Conservation (phyloP, 2,888 invertebrate genomes). For the Choristoneura rosaceana region DNA sequence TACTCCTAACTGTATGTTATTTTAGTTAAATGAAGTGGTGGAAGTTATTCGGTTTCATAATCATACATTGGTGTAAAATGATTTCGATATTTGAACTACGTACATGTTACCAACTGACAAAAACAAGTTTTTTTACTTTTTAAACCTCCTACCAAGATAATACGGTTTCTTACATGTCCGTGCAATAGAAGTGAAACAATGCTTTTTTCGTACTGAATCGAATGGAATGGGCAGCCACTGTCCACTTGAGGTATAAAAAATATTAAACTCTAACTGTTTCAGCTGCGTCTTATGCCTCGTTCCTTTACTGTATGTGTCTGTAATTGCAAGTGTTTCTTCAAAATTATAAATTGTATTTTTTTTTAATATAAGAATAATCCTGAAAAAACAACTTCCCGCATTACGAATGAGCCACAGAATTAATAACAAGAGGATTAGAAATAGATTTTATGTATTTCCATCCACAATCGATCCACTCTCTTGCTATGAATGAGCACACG, state of each 20-base stretch:
- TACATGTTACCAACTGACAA: neutral
- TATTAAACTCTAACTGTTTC: neutral
- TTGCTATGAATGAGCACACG: no score
- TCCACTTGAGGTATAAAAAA: neutral
- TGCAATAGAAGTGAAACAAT: neutral
- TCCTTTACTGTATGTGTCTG: neutral
- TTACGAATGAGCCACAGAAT: no score
- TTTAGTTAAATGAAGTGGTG: no score
- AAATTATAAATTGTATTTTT: neutral
- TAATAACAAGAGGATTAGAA: no score
- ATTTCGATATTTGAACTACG: neutral
- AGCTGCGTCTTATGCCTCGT: neutral
- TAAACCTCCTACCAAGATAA: neutral
- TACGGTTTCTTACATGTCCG: neutral
- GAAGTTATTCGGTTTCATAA: no score
- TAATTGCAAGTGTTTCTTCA: neutral
- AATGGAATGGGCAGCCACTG: neutral
- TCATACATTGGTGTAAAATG: neutral
- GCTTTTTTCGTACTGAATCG: neutral
- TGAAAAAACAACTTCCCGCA: no score
- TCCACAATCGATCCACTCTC: no score
- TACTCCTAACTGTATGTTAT: no score
- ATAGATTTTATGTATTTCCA: no score
- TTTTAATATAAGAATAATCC: no score
- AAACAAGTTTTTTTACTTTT: neutral